These are phyloP conservation scores for Coelopa pilipes DNA, from an alignment of 2,888 invertebrate genomes.

Conservation along the genomic window DNA sequence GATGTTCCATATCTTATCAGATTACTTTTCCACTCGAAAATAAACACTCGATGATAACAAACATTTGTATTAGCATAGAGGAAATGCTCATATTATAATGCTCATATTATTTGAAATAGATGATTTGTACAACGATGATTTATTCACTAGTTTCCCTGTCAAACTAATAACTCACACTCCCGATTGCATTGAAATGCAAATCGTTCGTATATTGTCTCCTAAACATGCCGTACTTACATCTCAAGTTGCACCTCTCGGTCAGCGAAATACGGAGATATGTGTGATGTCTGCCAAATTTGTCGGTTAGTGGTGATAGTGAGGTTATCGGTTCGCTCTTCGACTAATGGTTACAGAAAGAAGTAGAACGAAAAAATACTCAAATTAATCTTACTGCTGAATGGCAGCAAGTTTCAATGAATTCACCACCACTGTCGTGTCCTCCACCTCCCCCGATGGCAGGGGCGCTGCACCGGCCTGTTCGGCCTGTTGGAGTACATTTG, in stretches of 20 bases:
- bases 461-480: no score
- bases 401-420: neutral
- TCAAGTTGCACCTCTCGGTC: conserved; percentile 94
- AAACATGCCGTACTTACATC: conserved; percentile 78
- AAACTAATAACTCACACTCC: no score
- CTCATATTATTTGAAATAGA: no score
- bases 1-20: no score
- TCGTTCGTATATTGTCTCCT: no score
- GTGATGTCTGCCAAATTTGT: conserved; percentile 88
- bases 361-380: neutral
- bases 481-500: neutral
- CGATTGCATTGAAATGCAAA: no score
- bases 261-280: conserved; percentile 95
- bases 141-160: no score
- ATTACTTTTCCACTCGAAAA: no score
- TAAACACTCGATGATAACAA: no score
- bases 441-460: neutral
- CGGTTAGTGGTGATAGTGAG: conserved; percentile 71
- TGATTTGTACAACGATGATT: no score
- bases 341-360: conserved; percentile 8
- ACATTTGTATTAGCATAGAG: no score
- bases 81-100: no score
- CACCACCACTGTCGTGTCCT: neutral
- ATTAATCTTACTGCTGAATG: neutral
- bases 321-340: conserved; percentile 27